Conservation (phyloP, 2,113 vertebrate species). For the Muntiacus reevesi region DNA sequence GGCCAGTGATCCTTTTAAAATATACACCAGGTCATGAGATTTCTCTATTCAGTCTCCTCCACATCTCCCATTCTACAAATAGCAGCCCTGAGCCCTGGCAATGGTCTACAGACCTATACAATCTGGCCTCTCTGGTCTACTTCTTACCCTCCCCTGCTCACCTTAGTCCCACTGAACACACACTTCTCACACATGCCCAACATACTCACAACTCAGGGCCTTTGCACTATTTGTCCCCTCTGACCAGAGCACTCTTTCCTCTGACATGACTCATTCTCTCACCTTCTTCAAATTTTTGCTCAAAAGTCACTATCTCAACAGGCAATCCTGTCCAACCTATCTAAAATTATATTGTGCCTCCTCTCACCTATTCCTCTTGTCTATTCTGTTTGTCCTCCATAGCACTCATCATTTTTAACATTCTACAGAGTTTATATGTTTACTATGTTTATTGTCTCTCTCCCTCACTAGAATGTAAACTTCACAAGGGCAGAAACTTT, state of each 20-base stretch:
- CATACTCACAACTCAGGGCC: neutral
- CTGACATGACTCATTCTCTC: neutral
- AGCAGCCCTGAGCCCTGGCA: neutral
- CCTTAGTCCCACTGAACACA: neutral
- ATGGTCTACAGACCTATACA: neutral
- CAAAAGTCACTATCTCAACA: neutral
- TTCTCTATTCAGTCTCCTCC: neutral
- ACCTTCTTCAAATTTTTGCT: neutral
- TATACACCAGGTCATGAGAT: neutral
- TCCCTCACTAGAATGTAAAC: neutral
- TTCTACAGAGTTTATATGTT: neutral
- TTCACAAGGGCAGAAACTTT: neutral
- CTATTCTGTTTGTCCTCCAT: neutral
- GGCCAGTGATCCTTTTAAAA: conserved; percentile 28
- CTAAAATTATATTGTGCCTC: neutral
- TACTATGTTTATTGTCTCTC: neutral
- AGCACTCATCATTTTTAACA: neutral
- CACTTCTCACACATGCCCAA: neutral
- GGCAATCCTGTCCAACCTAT: neutral
- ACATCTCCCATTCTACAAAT: neutral
- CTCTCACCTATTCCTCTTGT: neutral
- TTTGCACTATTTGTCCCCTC: neutral
- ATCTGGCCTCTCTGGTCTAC: neutral
- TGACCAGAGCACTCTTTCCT: neutral
- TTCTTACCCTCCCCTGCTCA: neutral